Percentiles rank a stretch among this genome's conserved stretches.
These are phyloP conservation scores for Zaprionus taronus DNA, from an alignment of 1,140 invertebrate species.

Conservation along the genomic window DNA sequence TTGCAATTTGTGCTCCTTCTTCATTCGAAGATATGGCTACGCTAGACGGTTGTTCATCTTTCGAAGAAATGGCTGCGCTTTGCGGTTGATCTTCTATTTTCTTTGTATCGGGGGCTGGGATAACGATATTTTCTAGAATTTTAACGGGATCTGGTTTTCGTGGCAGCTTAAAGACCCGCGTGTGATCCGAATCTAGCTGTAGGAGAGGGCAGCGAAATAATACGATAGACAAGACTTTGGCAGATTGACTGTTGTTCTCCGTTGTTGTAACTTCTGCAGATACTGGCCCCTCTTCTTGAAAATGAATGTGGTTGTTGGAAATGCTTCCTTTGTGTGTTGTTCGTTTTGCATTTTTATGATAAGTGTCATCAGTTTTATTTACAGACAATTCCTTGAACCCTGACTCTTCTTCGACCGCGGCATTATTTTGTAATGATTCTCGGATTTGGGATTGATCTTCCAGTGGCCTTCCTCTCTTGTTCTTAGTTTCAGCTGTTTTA, in stretches of 20 bases:
- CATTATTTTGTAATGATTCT: not conserved
- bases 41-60: not conserved
- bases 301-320: slow-evolving; percentile 18
- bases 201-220: slow-evolving; percentile 43
- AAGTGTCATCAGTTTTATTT: not conserved
- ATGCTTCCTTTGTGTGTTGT: not conserved
- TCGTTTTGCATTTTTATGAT: not conserved
- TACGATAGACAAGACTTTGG: not conserved
- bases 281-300: slow-evolving; percentile 2
- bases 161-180: slow-evolving; percentile 45
- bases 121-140: slow-evolving; percentile 60
- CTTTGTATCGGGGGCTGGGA: not conserved
- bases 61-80: not conserved
- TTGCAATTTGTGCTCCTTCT: not conserved
- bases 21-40: not conserved
- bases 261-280: not conserved
- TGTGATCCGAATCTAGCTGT: slow-evolving; percentile 22
- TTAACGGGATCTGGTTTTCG: slow-evolving; percentile 6
- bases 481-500: not conserved
- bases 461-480: not conserved
- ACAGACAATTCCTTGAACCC: not conserved
- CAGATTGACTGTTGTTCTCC: not conserved
- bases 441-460: not conserved
- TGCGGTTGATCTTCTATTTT: not conserved
- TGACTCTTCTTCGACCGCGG: not conserved